phyloP scores from a whole-genome alignment of 2,797 vertebrate genomes.

The Etheostoma perlongum region DNA sequence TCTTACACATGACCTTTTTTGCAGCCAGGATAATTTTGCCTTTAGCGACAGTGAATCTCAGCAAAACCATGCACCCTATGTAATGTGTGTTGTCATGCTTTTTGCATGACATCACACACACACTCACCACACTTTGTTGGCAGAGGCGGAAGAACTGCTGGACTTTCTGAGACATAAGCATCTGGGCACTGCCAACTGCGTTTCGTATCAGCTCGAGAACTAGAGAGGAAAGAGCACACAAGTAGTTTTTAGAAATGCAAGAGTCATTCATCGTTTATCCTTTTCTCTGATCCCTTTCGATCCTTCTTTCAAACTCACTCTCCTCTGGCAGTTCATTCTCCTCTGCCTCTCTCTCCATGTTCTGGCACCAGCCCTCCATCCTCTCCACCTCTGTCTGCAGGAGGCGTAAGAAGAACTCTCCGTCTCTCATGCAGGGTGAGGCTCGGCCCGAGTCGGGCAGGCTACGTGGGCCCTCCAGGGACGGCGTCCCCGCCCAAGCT shows the following conservation, averaged over 20 bases:
- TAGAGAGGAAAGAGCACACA: conserved; percentile 61
- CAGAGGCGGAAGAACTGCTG: conserved; percentile 99
- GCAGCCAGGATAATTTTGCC: conserved; percentile 2
- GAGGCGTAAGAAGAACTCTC: conserved; percentile 97
- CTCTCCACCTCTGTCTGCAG: conserved; percentile 97
- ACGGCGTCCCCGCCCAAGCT: conserved; percentile 82
- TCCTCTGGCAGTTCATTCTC: conserved; percentile 96
- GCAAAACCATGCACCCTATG: conserved; percentile 19
- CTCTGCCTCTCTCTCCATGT: conserved; percentile 97
- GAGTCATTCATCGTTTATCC: conserved; percentile 17
- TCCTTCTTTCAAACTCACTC: conserved; percentile 75
- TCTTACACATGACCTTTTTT: not conserved
- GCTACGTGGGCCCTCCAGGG: conserved; percentile 92
- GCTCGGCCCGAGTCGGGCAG: conserved; percentile 95
- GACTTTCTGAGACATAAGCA: conserved; percentile 99
- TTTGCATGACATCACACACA: conserved; percentile 30
- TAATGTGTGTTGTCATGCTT: conserved; percentile 41
- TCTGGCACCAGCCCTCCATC: conserved; percentile 99
- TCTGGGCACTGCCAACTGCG: conserved; percentile 95
- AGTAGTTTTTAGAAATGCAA: conserved; percentile 27
- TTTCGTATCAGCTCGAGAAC: conserved; percentile 97
- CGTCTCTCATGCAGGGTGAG: conserved; percentile 95
- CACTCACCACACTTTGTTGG: conserved; percentile 98
- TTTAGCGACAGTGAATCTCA: conserved; percentile 8
- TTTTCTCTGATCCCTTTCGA: conserved; percentile 6